Evolutionary conservation across 1,140 invertebrate species (phyloP).

Genomic region (Anadara kagoshimensis): DNA sequence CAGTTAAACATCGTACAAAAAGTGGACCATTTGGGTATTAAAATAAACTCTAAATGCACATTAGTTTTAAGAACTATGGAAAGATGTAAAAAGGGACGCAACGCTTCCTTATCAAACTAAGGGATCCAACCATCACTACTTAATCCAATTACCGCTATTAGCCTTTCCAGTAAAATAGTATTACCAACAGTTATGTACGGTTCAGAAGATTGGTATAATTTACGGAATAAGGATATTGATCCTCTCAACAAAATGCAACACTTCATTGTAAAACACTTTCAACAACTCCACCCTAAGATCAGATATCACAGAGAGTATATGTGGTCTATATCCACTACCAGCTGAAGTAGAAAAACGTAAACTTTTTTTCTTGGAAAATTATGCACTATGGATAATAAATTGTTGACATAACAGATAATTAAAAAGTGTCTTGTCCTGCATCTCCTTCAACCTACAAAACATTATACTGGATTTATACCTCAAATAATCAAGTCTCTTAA

Average conservation of each 20-base stretch:
- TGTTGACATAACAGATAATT: constrained; percentile 12
- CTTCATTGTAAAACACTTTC: constrained; percentile 5
- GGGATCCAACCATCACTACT: background rate
- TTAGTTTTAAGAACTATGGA: background rate
- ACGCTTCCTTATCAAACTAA: constrained; percentile 7
- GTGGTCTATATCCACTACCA: constrained; percentile 4
- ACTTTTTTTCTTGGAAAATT: constrained; percentile 18
- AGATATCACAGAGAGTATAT: constrained; percentile 18
- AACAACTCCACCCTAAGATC: constrained; percentile 3
- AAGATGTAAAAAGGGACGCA: constrained; percentile 9
- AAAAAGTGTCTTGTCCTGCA: background rate
- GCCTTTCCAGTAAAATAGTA: constrained; percentile 9
- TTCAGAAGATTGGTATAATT: constrained; percentile 10
- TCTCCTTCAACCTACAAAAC: too few species aligned
- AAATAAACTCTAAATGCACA: background rate
- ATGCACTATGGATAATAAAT: constrained; percentile 2
- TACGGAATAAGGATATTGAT: background rate
- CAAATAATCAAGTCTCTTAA: too few species aligned
- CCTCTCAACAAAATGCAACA: constrained; percentile 19
- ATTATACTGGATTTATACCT: too few species aligned
- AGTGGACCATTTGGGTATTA: constrained; percentile 3
- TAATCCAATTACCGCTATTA: background rate
- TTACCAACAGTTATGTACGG: constrained; percentile 9
- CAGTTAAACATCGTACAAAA: too few species aligned
- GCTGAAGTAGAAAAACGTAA: constrained; percentile 19